phyloP scores from a whole-genome alignment of 2,797 vertebrate species.

The Glyptemys insculpta region DNA sequence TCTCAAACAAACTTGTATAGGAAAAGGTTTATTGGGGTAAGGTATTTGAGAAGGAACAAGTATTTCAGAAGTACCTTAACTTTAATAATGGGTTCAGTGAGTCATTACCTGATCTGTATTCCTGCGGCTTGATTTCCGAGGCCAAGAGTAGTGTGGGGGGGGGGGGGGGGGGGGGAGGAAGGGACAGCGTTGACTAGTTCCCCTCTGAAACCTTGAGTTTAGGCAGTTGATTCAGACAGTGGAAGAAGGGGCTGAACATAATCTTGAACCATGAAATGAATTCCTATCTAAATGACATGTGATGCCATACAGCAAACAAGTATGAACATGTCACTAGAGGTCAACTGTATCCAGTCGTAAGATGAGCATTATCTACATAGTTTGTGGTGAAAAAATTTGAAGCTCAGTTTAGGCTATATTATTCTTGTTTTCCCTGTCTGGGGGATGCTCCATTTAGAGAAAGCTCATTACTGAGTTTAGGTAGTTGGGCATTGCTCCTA shows the following conservation, averaged over 20 bases:
- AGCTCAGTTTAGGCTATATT: too few relatives aligned
- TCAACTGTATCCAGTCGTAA: not conserved
- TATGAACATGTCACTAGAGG: not conserved
- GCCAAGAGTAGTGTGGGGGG: not conserved
- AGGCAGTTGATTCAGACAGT: not conserved
- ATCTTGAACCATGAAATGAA: not conserved
- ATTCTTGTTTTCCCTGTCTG: too few relatives aligned
- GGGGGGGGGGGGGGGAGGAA: not conserved
- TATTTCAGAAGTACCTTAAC: not conserved
- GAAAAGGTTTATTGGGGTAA: not conserved
- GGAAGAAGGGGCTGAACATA: not conserved
- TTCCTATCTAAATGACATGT: not conserved
- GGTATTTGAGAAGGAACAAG: not conserved
- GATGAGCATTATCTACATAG: not conserved
- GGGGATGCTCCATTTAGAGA: not conserved
- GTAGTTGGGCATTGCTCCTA: not conserved
- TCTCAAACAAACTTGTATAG: too few relatives aligned
- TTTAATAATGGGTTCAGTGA: not conserved
- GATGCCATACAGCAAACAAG: not conserved
- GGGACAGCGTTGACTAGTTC: not conserved
- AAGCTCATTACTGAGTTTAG: not conserved
- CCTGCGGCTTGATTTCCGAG: not conserved
- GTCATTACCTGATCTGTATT: not conserved
- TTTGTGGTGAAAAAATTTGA: not conserved
- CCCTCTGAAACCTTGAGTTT: not conserved